phyloP scores from a whole-genome alignment of 2,797 vertebrate genomes.

The Lutjanus campechanus region DNA sequence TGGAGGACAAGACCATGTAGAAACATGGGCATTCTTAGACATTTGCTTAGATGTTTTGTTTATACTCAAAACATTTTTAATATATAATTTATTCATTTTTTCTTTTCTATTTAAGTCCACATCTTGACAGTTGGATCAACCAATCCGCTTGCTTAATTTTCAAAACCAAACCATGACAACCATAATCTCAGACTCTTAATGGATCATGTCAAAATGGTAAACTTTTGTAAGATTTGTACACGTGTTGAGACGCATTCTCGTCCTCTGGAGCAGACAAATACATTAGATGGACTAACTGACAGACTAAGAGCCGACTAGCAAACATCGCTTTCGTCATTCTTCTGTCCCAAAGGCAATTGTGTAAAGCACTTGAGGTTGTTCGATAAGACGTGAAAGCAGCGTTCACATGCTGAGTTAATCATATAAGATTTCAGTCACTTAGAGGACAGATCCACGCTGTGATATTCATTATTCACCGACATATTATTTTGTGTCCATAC shows the following conservation, averaged over 20 bases:
- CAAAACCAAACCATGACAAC: no score
- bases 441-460: neutral
- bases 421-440: slow-evolving; percentile 2
- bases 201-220: no score
- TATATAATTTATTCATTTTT: no score
- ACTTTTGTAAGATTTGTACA: no score
- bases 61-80: neutral
- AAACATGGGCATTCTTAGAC: neutral
- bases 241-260: no score
- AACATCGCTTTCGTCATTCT: neutral
- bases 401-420: slow-evolving; percentile 1
- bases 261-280: no score
- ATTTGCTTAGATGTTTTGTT: neutral
- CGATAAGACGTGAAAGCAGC: neutral
- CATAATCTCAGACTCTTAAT: neutral
- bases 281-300: no score
- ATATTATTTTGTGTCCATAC: slow-evolving; percentile 15
- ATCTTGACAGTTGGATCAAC: neutral
- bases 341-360: neutral
- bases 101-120: no score
- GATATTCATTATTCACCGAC: slow-evolving; percentile 29
- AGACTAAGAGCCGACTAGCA: no score
- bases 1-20: no score
- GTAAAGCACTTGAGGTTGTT: neutral
- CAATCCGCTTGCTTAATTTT: neutral